Evolutionary conservation across 2,888 invertebrate species (phyloP), one percentile per base, ranked within the genome.

Genomic region (Parnassius orleans): DNA sequence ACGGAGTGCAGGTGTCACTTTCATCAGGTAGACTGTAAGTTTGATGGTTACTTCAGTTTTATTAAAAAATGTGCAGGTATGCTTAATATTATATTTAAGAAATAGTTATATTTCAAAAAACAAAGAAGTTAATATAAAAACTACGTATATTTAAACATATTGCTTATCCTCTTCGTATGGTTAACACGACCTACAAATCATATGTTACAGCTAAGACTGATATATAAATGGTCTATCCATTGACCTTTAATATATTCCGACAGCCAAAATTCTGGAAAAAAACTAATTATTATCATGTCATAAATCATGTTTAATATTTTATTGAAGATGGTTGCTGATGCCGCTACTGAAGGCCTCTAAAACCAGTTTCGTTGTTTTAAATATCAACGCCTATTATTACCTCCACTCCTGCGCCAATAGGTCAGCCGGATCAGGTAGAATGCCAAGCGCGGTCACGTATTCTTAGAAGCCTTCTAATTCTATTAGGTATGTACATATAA

Each of bases 381-480:
- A 89, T 90, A 86, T 85, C 87, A 89, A 83, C 84, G 64, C 71
- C 80, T 88, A 88, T 87, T 87, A 88, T 89, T 88, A 87, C 75
- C 75, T 87, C 75, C 76, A 67, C 65, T 72, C 69, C 69, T 7
- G 33, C 67, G 57, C 52, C 41, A 64, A 66, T 66, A 74, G 86
- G 86, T 86, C 84, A 80, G 63, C 71, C 69, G 77, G 79, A 82
- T 83, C 80, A 80, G 64, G 69, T 69, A 61, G 67, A 70, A 69
- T 66, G 66, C 68, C 69, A 71, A 72, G 68, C 74, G 66, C 70
- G 71, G 61, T 57, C 66, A 70, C 70, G 62, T 65, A 71, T 54
- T 15, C 64, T 68, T 66, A 68, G 68, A 63, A 58, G 47, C 60
- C 56, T 56, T 56, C 42, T 51, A 46, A 55, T 52, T 43, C 46